A percentile compares a stretch with the other conserved stretches of the same genome.
phyloP scores from a whole-genome alignment of 2,888 invertebrate species.

The Zaprionus bogoriensis region DNA sequence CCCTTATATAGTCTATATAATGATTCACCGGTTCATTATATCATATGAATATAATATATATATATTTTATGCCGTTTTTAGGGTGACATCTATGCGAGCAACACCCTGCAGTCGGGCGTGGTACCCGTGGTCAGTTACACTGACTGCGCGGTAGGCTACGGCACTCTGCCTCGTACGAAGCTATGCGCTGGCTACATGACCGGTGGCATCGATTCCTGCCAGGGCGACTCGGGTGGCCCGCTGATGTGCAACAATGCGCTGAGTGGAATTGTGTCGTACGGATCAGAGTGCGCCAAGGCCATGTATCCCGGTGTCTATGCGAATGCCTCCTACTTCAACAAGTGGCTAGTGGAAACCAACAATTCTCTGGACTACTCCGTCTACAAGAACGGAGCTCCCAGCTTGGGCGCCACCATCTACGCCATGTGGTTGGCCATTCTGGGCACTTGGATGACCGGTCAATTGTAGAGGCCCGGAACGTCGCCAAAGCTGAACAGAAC shows the following conservation, averaged over 20 bases:
- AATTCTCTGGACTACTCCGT: constrained; percentile 49
- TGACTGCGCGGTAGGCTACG: constrained; percentile 48
- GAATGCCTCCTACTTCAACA: constrained; percentile 61
- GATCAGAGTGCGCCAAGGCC: constrained; percentile 57
- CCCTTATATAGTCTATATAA: no score
- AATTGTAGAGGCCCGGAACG: background rate
- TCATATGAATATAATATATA: no score
- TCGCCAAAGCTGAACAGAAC: constrained; percentile 1
- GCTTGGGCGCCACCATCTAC: background rate
- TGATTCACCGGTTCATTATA: no score
- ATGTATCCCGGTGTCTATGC: constrained; percentile 77
- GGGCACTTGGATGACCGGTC: constrained; percentile 11
- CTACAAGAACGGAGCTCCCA: constrained; percentile 18
- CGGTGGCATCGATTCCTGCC: constrained; percentile 76
- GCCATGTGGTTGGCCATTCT: constrained; percentile 10
- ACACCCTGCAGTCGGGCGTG: constrained; percentile 34
- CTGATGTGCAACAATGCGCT: constrained; percentile 58
- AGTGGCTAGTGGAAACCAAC: constrained; percentile 64
- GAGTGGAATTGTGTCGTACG: constrained; percentile 77
- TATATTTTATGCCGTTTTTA: constrained; percentile 4
- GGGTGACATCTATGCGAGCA: constrained; percentile 16
- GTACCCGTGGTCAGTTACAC: constrained; percentile 55
- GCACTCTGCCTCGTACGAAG: constrained; percentile 45
- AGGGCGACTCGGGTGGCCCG: constrained; percentile 80
- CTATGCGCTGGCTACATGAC: constrained; percentile 70